Evolutionary conservation across 2,888 invertebrate genomes (phyloP).

Genomic region (Creontiades dilutus): DNA sequence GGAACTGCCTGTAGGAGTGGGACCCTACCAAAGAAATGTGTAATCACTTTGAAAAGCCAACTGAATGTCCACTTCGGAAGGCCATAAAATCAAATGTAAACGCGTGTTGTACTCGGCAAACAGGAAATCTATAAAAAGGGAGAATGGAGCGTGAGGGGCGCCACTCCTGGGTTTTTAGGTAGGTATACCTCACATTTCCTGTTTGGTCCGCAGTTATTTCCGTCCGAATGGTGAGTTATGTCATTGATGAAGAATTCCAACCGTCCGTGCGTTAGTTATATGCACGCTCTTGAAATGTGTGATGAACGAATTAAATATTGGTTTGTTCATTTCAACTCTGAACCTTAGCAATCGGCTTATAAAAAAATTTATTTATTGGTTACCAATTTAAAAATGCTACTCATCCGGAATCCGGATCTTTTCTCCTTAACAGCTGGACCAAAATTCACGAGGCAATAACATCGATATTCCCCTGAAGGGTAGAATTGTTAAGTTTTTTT

Average conservation of each 20-base stretch:
- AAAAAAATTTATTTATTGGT: too few species aligned
- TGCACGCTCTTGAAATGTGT: too few species aligned
- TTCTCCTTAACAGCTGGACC: too few species aligned
- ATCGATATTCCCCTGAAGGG: too few species aligned
- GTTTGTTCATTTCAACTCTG: too few species aligned
- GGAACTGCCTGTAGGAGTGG: not conserved
- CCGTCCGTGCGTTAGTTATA: not conserved
- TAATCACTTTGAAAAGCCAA: slow-evolving; percentile 15
- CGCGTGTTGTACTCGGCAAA: slow-evolving; percentile 36
- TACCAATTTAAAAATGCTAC: too few species aligned
- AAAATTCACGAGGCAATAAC: too few species aligned
- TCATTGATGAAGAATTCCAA: slow-evolving; percentile 11
- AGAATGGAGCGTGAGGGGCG: slow-evolving; percentile 20
- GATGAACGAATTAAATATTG: too few species aligned
- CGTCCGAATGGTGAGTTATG: slow-evolving; percentile 13
- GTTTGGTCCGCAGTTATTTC: slow-evolving; percentile 33
- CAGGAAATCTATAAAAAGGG: not conserved
- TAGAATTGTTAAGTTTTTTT: too few species aligned
- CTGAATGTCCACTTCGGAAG: not conserved
- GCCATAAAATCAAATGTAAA: slow-evolving; percentile 22
- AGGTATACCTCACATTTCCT: slow-evolving; percentile 34
- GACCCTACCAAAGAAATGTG: not conserved
- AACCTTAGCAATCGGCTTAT: too few species aligned
- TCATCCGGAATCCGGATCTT: too few species aligned
- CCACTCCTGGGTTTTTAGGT: not conserved